Conservation (phyloP, 2,113 vertebrate genomes). For the Syngnathus floridae region DNA sequence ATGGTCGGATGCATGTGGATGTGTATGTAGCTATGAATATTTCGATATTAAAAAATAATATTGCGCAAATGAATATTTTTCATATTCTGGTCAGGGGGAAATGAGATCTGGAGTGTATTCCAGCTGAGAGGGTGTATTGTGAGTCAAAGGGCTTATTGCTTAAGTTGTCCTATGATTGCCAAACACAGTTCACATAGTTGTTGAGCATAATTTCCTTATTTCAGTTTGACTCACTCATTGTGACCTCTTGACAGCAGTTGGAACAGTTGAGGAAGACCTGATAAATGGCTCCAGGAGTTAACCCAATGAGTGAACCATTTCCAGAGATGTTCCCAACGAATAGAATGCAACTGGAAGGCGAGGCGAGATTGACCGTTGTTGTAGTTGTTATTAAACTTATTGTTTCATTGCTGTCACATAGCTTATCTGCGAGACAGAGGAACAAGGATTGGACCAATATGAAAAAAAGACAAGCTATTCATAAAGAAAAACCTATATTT, state of each 20-base stretch:
- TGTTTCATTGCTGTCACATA: neutral
- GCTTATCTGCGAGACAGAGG: neutral
- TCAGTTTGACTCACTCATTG: constrained; percentile 36
- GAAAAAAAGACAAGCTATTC: neutral
- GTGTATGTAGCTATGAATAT: too few relatives aligned
- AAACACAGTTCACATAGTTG: neutral
- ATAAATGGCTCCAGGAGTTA: constrained; percentile 35
- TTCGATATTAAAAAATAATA: too few relatives aligned
- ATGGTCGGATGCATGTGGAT: too few relatives aligned
- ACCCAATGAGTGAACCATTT: neutral
- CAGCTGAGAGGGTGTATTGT: too few relatives aligned
- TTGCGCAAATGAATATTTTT: too few relatives aligned
- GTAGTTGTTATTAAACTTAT: neutral
- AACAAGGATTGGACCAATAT: neutral
- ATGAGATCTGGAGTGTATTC: too few relatives aligned
- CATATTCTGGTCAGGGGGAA: too few relatives aligned
- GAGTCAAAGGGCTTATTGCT: neutral
- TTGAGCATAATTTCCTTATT: neutral
- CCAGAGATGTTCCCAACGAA: fast-evolving
- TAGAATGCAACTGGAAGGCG: neutral
- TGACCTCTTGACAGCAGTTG: constrained; percentile 11
- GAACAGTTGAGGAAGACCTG: neutral
- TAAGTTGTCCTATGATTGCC: neutral
- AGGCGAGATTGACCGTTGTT: fast-evolving
- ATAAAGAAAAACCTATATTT: neutral